Percentiles rank a stretch among this genome's conserved stretches.
Conservation (phyloP, 30 jellyfish, hydroid and myxozoan genomes). For the Aurelia aurita region DNA sequence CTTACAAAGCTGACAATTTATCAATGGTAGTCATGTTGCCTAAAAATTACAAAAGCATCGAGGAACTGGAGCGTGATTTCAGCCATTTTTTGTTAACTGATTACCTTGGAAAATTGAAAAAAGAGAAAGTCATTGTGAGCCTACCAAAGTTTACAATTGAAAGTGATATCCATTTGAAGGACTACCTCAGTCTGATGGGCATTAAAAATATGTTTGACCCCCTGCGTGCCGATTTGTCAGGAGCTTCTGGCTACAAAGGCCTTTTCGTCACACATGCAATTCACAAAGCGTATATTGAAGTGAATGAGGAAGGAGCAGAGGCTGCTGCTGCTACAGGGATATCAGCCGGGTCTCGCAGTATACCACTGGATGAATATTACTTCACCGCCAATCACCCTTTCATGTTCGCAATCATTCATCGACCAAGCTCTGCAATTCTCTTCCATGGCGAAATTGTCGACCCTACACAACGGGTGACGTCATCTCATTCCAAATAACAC, state of each 20-base stretch:
- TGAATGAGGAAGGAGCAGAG: slow-evolving; percentile 80
- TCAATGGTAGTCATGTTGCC: slow-evolving; percentile 71
- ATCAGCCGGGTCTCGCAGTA: slow-evolving; percentile 49
- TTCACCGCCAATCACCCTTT: slow-evolving; percentile 62
- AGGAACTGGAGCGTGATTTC: slow-evolving; percentile 42
- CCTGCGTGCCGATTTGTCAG: slow-evolving; percentile 47
- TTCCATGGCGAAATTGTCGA: slow-evolving; percentile 67
- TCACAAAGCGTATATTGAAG: slow-evolving; percentile 70
- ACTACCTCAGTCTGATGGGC: slow-evolving; percentile 55
- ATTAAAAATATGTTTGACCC: slow-evolving; percentile 66
- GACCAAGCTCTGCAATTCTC: slow-evolving; percentile 46
- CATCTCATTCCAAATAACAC: slow-evolving; percentile 5
- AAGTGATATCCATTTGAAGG: slow-evolving; percentile 54
- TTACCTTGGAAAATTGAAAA: slow-evolving; percentile 15
- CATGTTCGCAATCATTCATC: slow-evolving; percentile 53
- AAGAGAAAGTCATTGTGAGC: slow-evolving; percentile 17
- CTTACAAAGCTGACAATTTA: slow-evolving; percentile 41
- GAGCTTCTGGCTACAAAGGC: slow-evolving; percentile 57
- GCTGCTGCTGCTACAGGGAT: slow-evolving; percentile 86
- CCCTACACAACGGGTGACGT: slow-evolving; percentile 28
- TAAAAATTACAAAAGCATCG: slow-evolving; percentile 5
- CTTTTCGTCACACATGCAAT: slow-evolving; percentile 69
- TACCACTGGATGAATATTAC: background rate
- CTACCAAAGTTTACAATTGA: slow-evolving; percentile 64
- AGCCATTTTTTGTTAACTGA: slow-evolving; percentile 17